A percentile compares a stretch with the other conserved stretches of the same genome.
These are phyloP conservation scores for Hemibagrus wyckioides DNA, from an alignment of 2,113 vertebrate genomes.

Conservation along the genomic window DNA sequence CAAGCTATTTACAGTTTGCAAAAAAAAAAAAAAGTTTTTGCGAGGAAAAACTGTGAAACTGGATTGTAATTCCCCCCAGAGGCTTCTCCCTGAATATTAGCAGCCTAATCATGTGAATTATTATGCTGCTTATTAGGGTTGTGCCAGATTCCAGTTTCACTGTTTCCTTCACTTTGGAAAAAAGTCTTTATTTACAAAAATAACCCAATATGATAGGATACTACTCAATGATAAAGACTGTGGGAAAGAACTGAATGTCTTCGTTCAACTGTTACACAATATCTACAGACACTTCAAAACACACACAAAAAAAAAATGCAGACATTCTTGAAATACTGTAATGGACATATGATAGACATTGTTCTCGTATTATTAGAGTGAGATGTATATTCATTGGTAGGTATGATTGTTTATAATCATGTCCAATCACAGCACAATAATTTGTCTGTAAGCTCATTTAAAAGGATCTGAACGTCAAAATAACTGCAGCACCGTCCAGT, in stretches of 20 bases:
- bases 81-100: not conserved
- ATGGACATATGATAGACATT: not conserved
- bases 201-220: not conserved
- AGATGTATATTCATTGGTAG: no score
- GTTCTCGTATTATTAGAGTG: not conserved
- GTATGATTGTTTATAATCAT: not conserved
- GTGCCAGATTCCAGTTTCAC: conserved; percentile 5
- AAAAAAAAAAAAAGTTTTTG: not conserved
- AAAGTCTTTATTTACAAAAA: not conserved
- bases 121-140: not conserved
- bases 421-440: not conserved
- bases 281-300: not conserved
- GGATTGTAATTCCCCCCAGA: not conserved
- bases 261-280: not conserved
- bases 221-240: not conserved
- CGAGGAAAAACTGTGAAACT: not conserved
- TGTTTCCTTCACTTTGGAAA: not conserved
- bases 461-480: not conserved
- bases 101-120: conserved; percentile 9
- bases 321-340: not conserved
- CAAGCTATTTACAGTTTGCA: not conserved
- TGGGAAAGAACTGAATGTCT: conserved; percentile 13
- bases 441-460: no score
- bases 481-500: not conserved
- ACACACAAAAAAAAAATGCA: not conserved